These are phyloP conservation scores for Dromococcyx pavoninus DNA, from an alignment of 2,797 vertebrate genomes.

Conservation along the genomic window DNA sequence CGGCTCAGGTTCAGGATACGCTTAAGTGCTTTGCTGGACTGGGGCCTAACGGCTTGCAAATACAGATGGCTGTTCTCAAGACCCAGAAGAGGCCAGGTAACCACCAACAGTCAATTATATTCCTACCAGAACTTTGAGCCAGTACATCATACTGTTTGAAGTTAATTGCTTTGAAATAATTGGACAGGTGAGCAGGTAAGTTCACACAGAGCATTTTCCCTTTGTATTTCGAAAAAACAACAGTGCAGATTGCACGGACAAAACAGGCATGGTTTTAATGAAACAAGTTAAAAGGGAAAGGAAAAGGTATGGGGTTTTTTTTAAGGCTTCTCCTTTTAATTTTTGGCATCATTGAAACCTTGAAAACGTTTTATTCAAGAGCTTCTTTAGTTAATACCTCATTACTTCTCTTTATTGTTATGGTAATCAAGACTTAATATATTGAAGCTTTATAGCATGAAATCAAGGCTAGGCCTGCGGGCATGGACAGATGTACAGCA, in stretches of 20 bases:
- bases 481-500: conserved; percentile 69
- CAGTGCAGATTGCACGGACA: not conserved
- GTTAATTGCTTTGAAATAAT: conserved; percentile 71
- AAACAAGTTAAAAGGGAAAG: conserved; percentile 30
- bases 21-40: not conserved
- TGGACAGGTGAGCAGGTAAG: conserved; percentile 63
- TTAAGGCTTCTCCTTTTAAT: not conserved
- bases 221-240: conserved; percentile 27
- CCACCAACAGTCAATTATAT: conserved; percentile 44
- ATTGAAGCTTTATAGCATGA: conserved; percentile 46
- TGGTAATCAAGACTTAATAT: conserved; percentile 61
- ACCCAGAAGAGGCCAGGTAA: conserved; percentile 30
- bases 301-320: not conserved
- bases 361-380: conserved; percentile 47
- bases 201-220: conserved; percentile 51
- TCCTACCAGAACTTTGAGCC: conserved; percentile 28
- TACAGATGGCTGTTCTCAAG: conserved; percentile 33
- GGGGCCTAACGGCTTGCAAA: not conserved
- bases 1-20: not conserved
- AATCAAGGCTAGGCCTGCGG: conserved; percentile 56
- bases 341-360: conserved; percentile 50
- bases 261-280: not conserved
- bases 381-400: conserved; percentile 63
- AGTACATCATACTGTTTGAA: conserved; percentile 52
- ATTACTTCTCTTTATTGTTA: conserved; percentile 68